Percentiles rank a stretch among this genome's conserved stretches.
phyloP scores from a whole-genome alignment of 2,888 invertebrate species.

The Xestia c-nigrum region DNA sequence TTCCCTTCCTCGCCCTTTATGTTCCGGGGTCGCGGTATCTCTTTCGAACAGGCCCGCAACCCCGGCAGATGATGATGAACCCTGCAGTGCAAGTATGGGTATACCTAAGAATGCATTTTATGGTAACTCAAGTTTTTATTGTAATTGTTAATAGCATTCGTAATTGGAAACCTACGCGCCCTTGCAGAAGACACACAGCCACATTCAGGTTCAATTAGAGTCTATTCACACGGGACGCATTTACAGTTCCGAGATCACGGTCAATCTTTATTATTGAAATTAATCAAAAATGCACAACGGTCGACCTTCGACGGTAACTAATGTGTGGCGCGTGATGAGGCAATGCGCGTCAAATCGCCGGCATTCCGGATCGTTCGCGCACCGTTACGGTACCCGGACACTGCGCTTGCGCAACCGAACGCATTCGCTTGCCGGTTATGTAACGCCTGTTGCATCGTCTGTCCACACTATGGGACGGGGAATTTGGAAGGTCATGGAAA shows the following conservation, averaged over 20 bases:
- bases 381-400: conserved; percentile 88
- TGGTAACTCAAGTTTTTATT: not conserved
- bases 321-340: conserved; percentile 76
- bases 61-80: too few species aligned
- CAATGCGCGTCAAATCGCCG: conserved; percentile 86
- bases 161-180: conserved; percentile 25
- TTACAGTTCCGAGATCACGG: conserved; percentile 46
- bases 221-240: conserved; percentile 53
- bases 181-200: conserved; percentile 19
- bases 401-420: conserved; percentile 84
- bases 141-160: conserved; percentile 12
- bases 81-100: not conserved
- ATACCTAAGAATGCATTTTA: not conserved
- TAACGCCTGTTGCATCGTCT: conserved; percentile 78
- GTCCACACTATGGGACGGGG: conserved; percentile 72
- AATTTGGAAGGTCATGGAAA: conserved; percentile 54
- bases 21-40: too few species aligned
- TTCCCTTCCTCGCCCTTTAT: too few species aligned
- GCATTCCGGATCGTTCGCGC: conserved; percentile 87
- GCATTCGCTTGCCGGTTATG: conserved; percentile 84
- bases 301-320: conserved; percentile 72
- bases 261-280: conserved; percentile 52
- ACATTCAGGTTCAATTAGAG: conserved; percentile 37
- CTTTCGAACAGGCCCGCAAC: too few species aligned
- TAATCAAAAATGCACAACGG: conserved; percentile 61